phyloP scores from a whole-genome alignment of 2,888 invertebrate species.

The Caenorhabditis japonica region DNA sequence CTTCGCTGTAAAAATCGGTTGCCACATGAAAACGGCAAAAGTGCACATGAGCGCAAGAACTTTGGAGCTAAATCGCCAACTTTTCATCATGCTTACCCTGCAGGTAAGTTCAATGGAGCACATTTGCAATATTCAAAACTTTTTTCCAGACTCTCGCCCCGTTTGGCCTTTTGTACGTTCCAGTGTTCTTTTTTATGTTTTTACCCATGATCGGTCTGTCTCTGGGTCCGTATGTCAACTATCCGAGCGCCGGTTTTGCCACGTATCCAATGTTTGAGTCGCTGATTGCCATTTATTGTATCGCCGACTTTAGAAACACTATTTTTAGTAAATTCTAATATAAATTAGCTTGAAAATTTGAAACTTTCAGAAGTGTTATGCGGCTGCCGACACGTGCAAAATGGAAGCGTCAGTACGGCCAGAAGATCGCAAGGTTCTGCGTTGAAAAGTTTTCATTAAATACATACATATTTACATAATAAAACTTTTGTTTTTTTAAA shows the following conservation, averaged over 20 bases:
- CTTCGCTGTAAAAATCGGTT: conserved; percentile 1
- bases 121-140: too few relatives aligned
- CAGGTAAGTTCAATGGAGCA: conserved; percentile 10
- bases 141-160: conserved; percentile 2
- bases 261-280: conserved; percentile 7
- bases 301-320: conserved; percentile 4
- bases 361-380: too few relatives aligned
- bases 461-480: too few relatives aligned
- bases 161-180: conserved; percentile 1
- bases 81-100: neutral
- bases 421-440: too few relatives aligned
- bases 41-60: neutral
- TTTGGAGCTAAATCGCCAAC: neutral
- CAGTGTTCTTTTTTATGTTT: neutral
- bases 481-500: too few relatives aligned
- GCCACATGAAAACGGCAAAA: neutral
- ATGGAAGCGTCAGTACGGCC: too few relatives aligned
- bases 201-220: neutral
- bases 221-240: neutral
- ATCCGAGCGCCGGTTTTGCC: neutral
- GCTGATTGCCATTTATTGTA: conserved; percentile 12
- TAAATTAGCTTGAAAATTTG: too few relatives aligned
- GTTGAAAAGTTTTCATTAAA: too few relatives aligned
- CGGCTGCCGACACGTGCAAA: too few relatives aligned
- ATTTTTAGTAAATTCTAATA: neutral